These are phyloP conservation scores for Sebastes flavidus DNA, from an alignment of 2,797 vertebrate genomes.

Conservation along the genomic window DNA sequence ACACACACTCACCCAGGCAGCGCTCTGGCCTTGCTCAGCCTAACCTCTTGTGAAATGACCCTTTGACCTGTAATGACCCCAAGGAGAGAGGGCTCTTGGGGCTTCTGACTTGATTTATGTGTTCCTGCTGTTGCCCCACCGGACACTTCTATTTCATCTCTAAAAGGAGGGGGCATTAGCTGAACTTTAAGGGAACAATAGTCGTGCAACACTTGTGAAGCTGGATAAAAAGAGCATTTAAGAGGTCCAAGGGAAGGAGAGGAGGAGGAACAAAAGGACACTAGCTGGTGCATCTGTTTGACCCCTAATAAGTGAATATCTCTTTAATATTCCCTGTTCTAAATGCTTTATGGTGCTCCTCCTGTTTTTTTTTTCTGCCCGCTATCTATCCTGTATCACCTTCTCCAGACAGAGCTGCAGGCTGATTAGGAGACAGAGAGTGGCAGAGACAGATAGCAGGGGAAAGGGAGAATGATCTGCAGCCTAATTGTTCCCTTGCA, in stretches of 20 bases:
- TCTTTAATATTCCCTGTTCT: constrained; percentile 35
- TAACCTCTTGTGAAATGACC: constrained; percentile 80
- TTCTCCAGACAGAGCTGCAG: constrained; percentile 19
- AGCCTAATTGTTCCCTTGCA: constrained; percentile 11
- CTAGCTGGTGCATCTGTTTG: constrained; percentile 48
- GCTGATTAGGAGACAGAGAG: constrained; percentile 6
- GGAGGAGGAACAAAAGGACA: constrained; percentile 45
- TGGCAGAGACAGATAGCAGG: constrained; percentile 13
- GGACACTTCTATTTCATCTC: constrained; percentile 95
- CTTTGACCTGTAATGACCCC: constrained; percentile 88
- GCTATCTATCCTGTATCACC: constrained; percentile 30
- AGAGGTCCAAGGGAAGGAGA: constrained; percentile 36
- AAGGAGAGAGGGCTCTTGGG: constrained; percentile 84
- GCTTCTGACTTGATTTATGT: constrained; percentile 96
- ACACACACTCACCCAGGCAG: constrained; percentile 45
- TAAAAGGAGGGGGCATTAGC: constrained; percentile 84
- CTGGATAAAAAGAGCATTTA: constrained; percentile 57
- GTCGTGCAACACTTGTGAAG: constrained; percentile 76
- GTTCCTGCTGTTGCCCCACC: constrained; percentile 91
- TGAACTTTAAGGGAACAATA: constrained; percentile 90
- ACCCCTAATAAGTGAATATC: constrained; percentile 41
- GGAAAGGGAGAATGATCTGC: constrained; percentile 6
- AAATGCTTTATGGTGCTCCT: constrained; percentile 22
- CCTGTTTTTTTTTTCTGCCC: neutral
- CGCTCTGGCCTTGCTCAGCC: constrained; percentile 73